Conservation (phyloP, 2,888 invertebrate species). For the Cetonia aurata region DNA sequence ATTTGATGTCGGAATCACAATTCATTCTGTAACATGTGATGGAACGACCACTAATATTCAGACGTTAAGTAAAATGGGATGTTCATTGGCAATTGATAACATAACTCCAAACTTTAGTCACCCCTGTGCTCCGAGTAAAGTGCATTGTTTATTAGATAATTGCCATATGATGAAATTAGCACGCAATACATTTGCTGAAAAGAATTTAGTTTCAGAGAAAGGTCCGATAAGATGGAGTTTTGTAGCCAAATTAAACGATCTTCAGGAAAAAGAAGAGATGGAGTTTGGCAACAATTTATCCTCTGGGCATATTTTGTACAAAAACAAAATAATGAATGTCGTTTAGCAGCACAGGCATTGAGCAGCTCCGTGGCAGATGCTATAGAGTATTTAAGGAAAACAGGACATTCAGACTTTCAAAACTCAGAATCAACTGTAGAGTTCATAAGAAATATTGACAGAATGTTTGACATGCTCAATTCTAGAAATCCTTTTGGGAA, state of each 20-base stretch:
- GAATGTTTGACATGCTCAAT: conserved; percentile 52
- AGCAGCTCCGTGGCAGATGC: too few relatives aligned
- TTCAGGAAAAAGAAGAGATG: not conserved
- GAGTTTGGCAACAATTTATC: not conserved
- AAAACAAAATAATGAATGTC: not conserved
- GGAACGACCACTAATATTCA: conserved; percentile 39
- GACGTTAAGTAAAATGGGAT: conserved; percentile 1
- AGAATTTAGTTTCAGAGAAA: not conserved
- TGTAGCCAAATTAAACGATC: not conserved
- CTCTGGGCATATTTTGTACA: not conserved
- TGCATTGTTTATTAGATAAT: conserved; percentile 28
- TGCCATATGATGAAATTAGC: conserved; percentile 23
- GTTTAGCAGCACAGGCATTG: too few relatives aligned
- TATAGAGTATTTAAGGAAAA: too few relatives aligned
- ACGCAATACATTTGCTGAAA: conserved; percentile 12
- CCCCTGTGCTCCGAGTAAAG: not conserved
- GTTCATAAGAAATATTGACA: not conserved
- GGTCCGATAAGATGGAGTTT: not conserved
- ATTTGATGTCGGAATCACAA: conserved; percentile 39
- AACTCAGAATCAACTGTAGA: too few relatives aligned
- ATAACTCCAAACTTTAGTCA: not conserved
- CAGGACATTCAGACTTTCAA: too few relatives aligned
- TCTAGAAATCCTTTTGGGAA: conserved; percentile 51
- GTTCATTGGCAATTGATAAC: not conserved
- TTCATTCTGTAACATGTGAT: conserved; percentile 46